Conservation (phyloP, 1,140 invertebrate species). For the Trichomalopsis sarcophagae region DNA sequence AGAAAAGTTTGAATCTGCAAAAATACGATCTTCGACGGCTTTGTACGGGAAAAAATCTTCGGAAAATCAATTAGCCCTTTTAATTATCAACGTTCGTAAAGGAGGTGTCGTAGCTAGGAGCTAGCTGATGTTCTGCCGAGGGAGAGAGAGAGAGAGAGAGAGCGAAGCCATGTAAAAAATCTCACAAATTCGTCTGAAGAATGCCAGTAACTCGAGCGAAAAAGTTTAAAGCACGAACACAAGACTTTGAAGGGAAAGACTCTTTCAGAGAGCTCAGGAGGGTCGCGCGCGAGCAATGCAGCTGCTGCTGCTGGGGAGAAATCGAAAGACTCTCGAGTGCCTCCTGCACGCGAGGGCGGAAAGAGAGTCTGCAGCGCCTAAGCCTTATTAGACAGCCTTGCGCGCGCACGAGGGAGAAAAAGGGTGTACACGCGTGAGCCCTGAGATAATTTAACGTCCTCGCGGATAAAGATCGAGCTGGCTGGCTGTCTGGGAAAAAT, state of each 20-base stretch:
- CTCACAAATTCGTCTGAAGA: neutral
- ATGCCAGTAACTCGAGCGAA: neutral
- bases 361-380: neutral
- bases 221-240: neutral
- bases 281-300: neutral
- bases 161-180: neutral
- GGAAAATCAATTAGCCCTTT: neutral
- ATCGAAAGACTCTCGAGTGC: neutral
- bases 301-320: neutral
- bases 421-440: neutral
- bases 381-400: neutral
- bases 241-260: neutral
- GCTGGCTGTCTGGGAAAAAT: constrained; percentile 31
- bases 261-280: neutral
- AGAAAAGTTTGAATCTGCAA: no score
- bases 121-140: no score
- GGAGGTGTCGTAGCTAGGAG: no score
- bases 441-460: constrained; percentile 54
- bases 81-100: neutral
- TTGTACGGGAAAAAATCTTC: neutral
- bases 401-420: neutral
- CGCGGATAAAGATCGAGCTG: constrained; percentile 50
- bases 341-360: neutral
- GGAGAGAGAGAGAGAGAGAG: no score
- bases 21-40: no score